A percentile compares a stretch with the other conserved stretches of the same genome.
Evolutionary conservation across 1,140 invertebrate genomes (phyloP).

Genomic region (Plodia interpunctella): DNA sequence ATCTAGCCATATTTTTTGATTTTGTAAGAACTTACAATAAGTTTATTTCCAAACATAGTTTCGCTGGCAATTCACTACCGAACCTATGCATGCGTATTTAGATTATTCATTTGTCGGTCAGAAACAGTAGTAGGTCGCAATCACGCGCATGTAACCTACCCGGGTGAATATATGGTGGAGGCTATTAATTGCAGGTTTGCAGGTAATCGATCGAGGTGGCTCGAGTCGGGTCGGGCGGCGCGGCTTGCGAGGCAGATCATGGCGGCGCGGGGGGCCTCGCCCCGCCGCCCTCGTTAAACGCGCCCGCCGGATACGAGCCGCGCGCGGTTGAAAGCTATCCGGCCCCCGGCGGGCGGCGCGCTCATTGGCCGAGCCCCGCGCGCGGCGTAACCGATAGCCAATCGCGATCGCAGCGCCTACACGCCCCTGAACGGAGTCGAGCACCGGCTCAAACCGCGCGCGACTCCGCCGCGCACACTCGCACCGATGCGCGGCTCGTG

Average conservation of each 20-base stretch:
- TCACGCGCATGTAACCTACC: conserved; percentile 60
- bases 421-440: conserved; percentile 29
- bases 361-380: conserved; percentile 52
- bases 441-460: conserved; percentile 46
- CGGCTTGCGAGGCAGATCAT: conserved; percentile 48
- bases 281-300: conserved; percentile 59
- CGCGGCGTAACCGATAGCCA: conserved; percentile 45
- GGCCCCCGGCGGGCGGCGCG: conserved; percentile 47
- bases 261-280: conserved; percentile 56
- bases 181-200: conserved; percentile 72
- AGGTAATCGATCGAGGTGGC: conserved; percentile 61
- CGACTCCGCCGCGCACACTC: conserved; percentile 64
- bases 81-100: conserved; percentile 16
- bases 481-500: conserved; percentile 70
- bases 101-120: conserved; percentile 41
- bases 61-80: neutral
- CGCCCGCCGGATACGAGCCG: conserved; percentile 56
- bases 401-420: conserved; percentile 35
- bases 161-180: conserved; percentile 63
- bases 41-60: neutral
- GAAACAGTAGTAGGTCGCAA: conserved; percentile 37
- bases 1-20: too few species aligned
- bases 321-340: conserved; percentile 62
- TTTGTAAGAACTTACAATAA: too few species aligned
- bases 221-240: conserved; percentile 19